Percentiles rank a stretch among this genome's conserved stretches.
Evolutionary conservation across 2,888 invertebrate species (phyloP).

Genomic region (Cataglyphis altisquamis): DNA sequence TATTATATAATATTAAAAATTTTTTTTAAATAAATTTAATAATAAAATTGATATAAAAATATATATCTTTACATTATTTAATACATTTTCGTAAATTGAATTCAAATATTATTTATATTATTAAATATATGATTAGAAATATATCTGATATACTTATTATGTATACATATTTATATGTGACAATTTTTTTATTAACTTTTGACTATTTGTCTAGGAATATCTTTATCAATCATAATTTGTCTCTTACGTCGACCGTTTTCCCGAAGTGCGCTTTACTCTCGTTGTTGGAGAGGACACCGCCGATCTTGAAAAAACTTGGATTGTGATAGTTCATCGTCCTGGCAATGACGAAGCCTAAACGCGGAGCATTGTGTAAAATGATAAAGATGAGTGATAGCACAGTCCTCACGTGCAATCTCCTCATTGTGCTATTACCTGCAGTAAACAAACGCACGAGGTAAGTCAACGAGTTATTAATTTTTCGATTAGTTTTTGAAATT

Average conservation of each 20-base stretch:
- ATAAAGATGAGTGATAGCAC: conserved; percentile 63
- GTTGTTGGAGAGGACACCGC: conserved; percentile 96
- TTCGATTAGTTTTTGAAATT: neutral
- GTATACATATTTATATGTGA: neutral
- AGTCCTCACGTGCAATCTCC: conserved; percentile 47
- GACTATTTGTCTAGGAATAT: neutral
- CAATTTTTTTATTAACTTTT: neutral
- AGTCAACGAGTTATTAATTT: neutral
- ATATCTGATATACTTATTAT: neutral
- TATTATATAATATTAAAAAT: neutral
- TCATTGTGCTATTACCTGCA: conserved; percentile 51
- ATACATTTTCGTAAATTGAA: neutral
- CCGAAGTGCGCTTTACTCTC: conserved; percentile 93
- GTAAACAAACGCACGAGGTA: neutral
- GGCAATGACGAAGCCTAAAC: conserved; percentile 58
- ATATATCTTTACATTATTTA: neutral
- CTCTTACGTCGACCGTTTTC: conserved; percentile 93
- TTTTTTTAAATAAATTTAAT: neutral
- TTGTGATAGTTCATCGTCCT: conserved; percentile 85
- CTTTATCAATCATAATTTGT: conserved; percentile 13
- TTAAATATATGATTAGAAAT: neutral
- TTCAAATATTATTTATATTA: neutral
- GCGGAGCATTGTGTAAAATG: conserved; percentile 56
- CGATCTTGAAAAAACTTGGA: conserved; percentile 94
- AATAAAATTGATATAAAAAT: neutral